Evolutionary conservation across 2,113 vertebrate genomes (phyloP), one percentile per base, ranked within the genome.

Genomic region (Oenanthe melanoleuca): DNA sequence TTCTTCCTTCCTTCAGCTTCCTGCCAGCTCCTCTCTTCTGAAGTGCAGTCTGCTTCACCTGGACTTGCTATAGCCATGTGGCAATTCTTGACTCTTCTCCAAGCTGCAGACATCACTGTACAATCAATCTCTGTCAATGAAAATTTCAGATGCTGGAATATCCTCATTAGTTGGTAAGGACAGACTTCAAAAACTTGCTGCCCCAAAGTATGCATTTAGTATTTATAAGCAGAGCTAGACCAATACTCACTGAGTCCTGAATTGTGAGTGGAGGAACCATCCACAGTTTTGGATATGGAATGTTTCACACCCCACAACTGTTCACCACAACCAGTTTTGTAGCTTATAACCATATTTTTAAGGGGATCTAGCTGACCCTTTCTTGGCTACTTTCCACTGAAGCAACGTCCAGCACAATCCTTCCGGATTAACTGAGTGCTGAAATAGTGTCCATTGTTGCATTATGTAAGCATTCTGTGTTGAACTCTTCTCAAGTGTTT

Each of bases 101-200:
- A 91, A 78, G 22, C 19, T 74, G 44, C 2, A 1, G 20, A 44
- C 0, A 0, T 67, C 56, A 59, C 47, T 1, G 2, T 69, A 33
- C 2, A 45, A 71, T 60, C 72, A 79, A 79, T n/a, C 8, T 15
- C 42, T 25, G 49, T 40, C 85, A 93, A 73, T 56, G 66, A 38
- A 73, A 82, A 53, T 52, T 86, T 86, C 64, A 71, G 8, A 47
- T 74, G 9, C 37, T 74, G 45, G 37, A 60, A 81, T 75, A 53
- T 9, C 8, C 5, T 84, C 8, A 8, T 60, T 66, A 37, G 6
- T 67, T 65, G 26, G 9, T 56, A 78, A 63, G n/a, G 53, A 44
- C 26, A 89, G 33, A 37, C 33, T 79, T 84, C 25, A 31, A 23
- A 56, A 31, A 12, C 26, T 60, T 6, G 1, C 14, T 52, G 31